Evolutionary conservation across 2,888 invertebrate species (phyloP).

Genomic region (Pristionchus japonicus): DNA sequence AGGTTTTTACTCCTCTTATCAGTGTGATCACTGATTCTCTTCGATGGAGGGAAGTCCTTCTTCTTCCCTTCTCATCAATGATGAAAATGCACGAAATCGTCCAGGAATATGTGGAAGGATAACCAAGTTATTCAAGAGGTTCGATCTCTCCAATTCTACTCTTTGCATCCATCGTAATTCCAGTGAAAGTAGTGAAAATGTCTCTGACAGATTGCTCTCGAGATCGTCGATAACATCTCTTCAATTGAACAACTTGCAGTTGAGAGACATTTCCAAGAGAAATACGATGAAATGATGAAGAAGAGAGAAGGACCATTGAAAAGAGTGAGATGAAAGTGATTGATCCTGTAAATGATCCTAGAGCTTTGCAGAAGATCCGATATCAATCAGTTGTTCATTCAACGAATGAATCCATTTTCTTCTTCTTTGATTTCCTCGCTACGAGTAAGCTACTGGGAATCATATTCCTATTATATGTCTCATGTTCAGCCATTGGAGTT

Average conservation of each 20-base stretch:
- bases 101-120: too few species aligned
- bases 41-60: neutral
- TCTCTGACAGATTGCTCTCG: constrained; percentile 3
- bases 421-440: neutral
- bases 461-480: neutral
- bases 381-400: constrained; percentile 27
- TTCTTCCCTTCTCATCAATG: neutral
- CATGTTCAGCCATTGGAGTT: neutral
- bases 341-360: too few species aligned
- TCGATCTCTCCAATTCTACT: too few species aligned
- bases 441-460: neutral
- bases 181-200: too few species aligned
- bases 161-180: too few species aligned
- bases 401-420: neutral
- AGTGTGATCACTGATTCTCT: neutral
- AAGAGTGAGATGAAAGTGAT: neutral
- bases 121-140: too few species aligned
- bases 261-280: neutral
- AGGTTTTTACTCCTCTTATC: neutral
- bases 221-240: constrained; percentile 10
- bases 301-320: neutral
- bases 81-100: neutral
- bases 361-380: neutral
- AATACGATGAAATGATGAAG: neutral
- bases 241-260: constrained; percentile 30